Conservation (phyloP, 1,140 invertebrate genomes). For the Drosophila mauritiana region DNA sequence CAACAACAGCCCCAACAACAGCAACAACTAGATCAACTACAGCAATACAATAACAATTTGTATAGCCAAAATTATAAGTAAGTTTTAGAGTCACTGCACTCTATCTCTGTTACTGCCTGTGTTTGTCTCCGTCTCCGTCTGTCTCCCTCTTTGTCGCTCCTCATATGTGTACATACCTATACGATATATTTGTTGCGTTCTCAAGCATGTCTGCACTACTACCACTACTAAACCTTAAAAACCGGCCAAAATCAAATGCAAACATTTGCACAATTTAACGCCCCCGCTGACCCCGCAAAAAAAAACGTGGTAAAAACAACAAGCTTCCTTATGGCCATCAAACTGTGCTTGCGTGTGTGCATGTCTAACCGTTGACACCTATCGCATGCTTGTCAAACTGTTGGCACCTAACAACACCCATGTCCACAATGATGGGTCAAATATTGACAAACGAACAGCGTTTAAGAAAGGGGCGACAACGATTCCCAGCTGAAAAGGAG, state of each 20-base stretch:
- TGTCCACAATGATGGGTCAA: slow-evolving; percentile 16
- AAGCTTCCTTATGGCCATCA: slow-evolving; percentile 35
- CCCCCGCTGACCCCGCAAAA: neutral
- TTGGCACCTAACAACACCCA: slow-evolving; percentile 23
- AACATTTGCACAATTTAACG: slow-evolving; percentile 28
- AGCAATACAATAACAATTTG: slow-evolving; percentile 78
- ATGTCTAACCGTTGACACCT: slow-evolving; percentile 25
- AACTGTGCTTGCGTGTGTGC: slow-evolving; percentile 47
- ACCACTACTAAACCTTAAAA: slow-evolving; percentile 17
- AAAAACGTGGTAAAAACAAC: neutral
- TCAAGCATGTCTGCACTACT: slow-evolving; percentile 21
- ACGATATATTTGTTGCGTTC: slow-evolving; percentile 8
- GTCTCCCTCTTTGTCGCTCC: neutral
- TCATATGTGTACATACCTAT: slow-evolving; percentile 3
- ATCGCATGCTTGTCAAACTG: slow-evolving; percentile 14
- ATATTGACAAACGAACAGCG: slow-evolving; percentile 1
- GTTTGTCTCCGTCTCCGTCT: slow-evolving; percentile 15
- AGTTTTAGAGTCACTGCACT: slow-evolving; percentile 65
- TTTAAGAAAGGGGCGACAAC: neutral
- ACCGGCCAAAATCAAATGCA: slow-evolving; percentile 26
- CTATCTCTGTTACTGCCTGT: slow-evolving; percentile 8
- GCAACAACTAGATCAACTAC: slow-evolving; percentile 61
- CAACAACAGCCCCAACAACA: slow-evolving; percentile 46
- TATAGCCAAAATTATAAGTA: slow-evolving; percentile 78
- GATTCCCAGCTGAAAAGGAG: too few species aligned